Evolutionary conservation across 1,140 invertebrate species (phyloP).

Genomic region (Thrips palmi): DNA sequence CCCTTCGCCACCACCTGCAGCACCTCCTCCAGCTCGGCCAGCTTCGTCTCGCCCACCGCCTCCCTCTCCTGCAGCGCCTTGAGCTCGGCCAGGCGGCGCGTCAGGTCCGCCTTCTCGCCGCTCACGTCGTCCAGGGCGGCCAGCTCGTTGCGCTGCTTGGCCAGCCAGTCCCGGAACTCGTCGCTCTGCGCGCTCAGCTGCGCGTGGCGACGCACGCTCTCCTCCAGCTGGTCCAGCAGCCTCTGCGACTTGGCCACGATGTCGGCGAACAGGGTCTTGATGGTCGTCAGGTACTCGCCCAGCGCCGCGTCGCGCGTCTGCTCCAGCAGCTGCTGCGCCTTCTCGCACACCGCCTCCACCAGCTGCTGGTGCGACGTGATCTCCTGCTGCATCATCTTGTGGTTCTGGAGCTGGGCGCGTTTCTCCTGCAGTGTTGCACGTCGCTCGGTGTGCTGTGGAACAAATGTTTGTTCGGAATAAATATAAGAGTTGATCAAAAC

Average conservation of each 20-base stretch:
- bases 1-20: slow-evolving; percentile 52
- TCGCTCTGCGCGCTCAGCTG: slow-evolving; percentile 51
- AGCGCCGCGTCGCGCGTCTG: slow-evolving; percentile 74
- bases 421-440: slow-evolving; percentile 87
- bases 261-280: slow-evolving; percentile 73
- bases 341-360: slow-evolving; percentile 79
- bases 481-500: no score
- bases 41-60: slow-evolving; percentile 45
- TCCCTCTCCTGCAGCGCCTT: slow-evolving; percentile 45
- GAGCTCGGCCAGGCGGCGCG: slow-evolving; percentile 36
- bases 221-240: slow-evolving; percentile 64
- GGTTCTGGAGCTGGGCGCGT: slow-evolving; percentile 76
- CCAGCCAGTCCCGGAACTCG: slow-evolving; percentile 60
- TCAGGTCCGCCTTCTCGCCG: slow-evolving; percentile 64
- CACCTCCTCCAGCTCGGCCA: slow-evolving; percentile 47
- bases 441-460: slow-evolving; percentile 74
- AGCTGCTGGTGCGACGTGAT: slow-evolving; percentile 80
- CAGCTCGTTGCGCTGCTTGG: slow-evolving; percentile 53
- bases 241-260: slow-evolving; percentile 76
- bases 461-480: no score
- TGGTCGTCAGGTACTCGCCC: slow-evolving; percentile 71
- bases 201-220: slow-evolving; percentile 70
- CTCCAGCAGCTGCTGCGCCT: slow-evolving; percentile 74
- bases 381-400: slow-evolving; percentile 88
- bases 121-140: slow-evolving; percentile 53